A percentile compares a stretch with the other conserved stretches of the same genome.
These are phyloP conservation scores for Pelochelys cantorii DNA, from an alignment of 2,797 vertebrate species.

Conservation along the genomic window DNA sequence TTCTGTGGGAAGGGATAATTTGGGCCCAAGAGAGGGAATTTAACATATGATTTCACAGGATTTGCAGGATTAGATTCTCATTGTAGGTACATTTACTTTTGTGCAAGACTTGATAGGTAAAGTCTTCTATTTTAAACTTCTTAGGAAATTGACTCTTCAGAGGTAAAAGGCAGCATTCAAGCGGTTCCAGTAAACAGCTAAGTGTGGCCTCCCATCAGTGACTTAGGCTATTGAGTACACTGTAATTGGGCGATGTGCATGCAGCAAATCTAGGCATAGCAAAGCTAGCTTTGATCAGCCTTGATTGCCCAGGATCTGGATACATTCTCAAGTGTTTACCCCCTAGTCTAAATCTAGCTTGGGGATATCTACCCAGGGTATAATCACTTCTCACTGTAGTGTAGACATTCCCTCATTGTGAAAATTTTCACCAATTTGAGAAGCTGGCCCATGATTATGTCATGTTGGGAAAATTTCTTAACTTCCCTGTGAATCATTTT, in stretches of 20 bases:
- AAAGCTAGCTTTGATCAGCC: no score
- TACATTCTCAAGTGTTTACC: neutral
- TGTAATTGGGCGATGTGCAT: no score
- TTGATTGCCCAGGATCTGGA: neutral
- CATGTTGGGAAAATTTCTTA: neutral
- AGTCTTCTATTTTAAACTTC: accelerated
- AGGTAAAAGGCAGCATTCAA: no score
- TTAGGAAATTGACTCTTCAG: neutral
- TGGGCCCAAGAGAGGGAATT: neutral
- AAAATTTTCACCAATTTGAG: accelerated
- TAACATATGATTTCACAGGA: neutral
- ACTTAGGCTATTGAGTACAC: no score
- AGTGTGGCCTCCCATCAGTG: no score
- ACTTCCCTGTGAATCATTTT: neutral
- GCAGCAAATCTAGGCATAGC: no score
- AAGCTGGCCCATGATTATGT: neutral
- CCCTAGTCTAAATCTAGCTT: neutral
- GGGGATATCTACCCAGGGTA: neutral
- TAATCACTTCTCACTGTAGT: neutral
- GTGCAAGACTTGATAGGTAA: neutral
- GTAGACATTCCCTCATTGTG: neutral
- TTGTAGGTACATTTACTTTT: neutral
- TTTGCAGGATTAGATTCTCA: neutral
- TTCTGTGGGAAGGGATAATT: neutral
- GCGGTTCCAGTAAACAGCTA: neutral